Conservation (phyloP, 23 tunicate species). For the Botrylloides violaceus region DNA sequence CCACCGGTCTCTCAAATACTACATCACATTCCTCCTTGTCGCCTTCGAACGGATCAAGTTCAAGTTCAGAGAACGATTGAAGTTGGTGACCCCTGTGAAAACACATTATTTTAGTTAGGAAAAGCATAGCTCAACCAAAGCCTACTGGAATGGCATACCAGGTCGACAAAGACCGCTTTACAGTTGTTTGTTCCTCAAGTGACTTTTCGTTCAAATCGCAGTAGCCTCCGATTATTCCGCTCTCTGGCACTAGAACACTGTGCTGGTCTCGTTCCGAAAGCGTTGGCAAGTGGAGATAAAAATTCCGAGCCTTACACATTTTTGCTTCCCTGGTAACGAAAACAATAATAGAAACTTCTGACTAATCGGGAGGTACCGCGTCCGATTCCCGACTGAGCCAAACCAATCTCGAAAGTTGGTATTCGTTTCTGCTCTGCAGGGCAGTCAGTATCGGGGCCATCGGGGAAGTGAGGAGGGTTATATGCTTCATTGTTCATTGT, state of each 20-base stretch:
- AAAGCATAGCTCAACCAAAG: no score
- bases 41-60: constrained; percentile 9
- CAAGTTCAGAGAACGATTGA: constrained; percentile 34
- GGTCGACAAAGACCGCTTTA: constrained; percentile 72
- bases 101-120: no score
- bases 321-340: constrained; percentile 40
- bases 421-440: no score
- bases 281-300: constrained; percentile 44
- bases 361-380: no score
- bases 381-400: no score
- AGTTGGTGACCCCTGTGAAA: constrained; percentile 66
- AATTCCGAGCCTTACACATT: constrained; percentile 42
- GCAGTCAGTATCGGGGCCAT: no score
- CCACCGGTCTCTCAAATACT: constrained; percentile 42
- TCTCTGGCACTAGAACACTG: constrained; percentile 40
- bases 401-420: no score
- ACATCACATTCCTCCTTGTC: constrained; percentile 44
- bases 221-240: constrained; percentile 64
- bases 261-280: constrained; percentile 21
- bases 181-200: constrained; percentile 31
- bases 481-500: no score
- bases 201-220: constrained; percentile 38
- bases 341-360: no score
- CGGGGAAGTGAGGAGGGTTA: no score
- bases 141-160: no score